Conservation (phyloP, 2,888 invertebrate species). For the Andricus quercusramuli region DNA sequence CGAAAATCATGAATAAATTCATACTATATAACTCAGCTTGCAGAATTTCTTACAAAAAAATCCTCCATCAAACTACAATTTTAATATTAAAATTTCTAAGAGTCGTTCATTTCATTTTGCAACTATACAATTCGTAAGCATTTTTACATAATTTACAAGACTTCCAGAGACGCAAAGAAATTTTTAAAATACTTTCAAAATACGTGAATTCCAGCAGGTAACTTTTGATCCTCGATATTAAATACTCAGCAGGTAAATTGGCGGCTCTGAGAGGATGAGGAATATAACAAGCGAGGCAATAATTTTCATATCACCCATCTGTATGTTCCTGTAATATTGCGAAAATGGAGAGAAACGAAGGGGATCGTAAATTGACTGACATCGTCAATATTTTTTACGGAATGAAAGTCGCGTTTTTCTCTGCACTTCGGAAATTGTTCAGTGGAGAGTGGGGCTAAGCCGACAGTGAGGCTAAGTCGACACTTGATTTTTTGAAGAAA, state of each 20-base stretch:
- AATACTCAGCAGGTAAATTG: slow-evolving; percentile 14
- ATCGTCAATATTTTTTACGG: slow-evolving; percentile 14
- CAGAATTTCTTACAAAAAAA: not conserved
- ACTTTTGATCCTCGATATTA: slow-evolving; percentile 34
- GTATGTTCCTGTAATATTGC: slow-evolving; percentile 11
- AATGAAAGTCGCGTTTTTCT: not conserved
- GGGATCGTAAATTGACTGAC: slow-evolving; percentile 27
- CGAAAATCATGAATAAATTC: not conserved
- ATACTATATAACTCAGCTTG: not conserved
- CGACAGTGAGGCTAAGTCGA: no score
- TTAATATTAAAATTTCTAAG: not conserved
- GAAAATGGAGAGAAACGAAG: slow-evolving; percentile 4
- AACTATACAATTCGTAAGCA: not conserved
- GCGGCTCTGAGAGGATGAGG: slow-evolving; percentile 17
- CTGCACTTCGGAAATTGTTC: not conserved
- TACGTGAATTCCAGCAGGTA: not conserved
- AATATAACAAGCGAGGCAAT: slow-evolving; percentile 3
- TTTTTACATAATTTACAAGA: not conserved
- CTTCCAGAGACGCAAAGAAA: not conserved
- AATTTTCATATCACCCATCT: slow-evolving; percentile 17
- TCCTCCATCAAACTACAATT: not conserved
- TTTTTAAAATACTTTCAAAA: not conserved
- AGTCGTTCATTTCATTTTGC: not conserved
- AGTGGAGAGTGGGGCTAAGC: no score
- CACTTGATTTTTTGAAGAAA: no score